Conservation (phyloP, 2,888 invertebrate species). For the Watsonalla cultraria region DNA sequence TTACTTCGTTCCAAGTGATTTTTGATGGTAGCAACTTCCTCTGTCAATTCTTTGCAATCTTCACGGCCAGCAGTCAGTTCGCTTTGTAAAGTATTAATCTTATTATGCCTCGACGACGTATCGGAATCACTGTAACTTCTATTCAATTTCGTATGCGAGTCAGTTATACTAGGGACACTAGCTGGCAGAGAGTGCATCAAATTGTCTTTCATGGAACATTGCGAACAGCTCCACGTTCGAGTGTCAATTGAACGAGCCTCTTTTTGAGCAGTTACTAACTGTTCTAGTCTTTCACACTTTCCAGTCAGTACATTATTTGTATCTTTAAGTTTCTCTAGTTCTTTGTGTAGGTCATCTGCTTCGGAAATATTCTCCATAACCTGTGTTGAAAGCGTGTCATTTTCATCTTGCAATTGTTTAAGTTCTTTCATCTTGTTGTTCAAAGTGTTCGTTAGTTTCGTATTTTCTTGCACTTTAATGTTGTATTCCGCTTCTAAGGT, state of each 20-base stretch:
- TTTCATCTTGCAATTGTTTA: constrained; percentile 66
- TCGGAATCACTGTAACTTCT: constrained; percentile 62
- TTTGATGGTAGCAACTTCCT: constrained; percentile 66
- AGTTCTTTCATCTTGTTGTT: constrained; percentile 37
- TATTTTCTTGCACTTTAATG: constrained; percentile 36
- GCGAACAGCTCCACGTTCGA: constrained; percentile 20
- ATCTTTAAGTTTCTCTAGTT: constrained; percentile 41
- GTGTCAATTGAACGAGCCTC: constrained; percentile 3
- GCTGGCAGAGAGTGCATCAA: constrained; percentile 26
- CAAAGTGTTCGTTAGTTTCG: constrained; percentile 33
- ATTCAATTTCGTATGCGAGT: constrained; percentile 41
- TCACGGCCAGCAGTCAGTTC: constrained; percentile 61
- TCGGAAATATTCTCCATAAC: constrained; percentile 79
- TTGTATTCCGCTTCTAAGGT: constrained; percentile 43
- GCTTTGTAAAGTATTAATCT: constrained; percentile 62
- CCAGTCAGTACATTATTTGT: constrained; percentile 32
- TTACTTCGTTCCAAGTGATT: constrained; percentile 57
- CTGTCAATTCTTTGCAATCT: constrained; percentile 63
- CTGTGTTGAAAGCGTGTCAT: constrained; percentile 75
- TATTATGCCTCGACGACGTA: constrained; percentile 54
- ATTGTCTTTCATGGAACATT: constrained; percentile 39
- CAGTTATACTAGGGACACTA: constrained; percentile 12
- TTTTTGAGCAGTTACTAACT: constrained; percentile 9
- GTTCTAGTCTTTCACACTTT: constrained; percentile 32
- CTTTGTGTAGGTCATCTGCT: constrained; percentile 63